These are phyloP conservation scores for Octomys mimax DNA, from an alignment of 2,797 vertebrate species.

Conservation along the genomic window DNA sequence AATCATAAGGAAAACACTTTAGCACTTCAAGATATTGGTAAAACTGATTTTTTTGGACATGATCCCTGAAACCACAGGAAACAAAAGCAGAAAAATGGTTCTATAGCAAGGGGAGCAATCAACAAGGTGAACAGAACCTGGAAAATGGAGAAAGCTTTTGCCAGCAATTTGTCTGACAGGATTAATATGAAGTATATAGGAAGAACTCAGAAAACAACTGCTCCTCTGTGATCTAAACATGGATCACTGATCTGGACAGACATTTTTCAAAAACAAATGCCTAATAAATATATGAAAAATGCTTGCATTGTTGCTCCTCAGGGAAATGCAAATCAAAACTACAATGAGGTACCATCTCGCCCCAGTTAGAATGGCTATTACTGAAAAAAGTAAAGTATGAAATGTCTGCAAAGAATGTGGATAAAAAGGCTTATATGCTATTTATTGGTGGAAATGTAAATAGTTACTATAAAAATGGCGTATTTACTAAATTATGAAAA, in stretches of 20 bases:
- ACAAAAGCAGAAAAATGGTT: background rate
- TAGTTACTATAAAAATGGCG: background rate
- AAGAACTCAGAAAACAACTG: background rate
- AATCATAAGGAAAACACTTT: background rate
- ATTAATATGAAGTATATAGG: background rate
- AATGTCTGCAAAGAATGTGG: background rate
- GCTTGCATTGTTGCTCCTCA: background rate
- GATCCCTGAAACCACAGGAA: background rate
- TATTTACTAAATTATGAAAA: background rate
- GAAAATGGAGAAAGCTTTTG: background rate
- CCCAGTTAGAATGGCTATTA: background rate
- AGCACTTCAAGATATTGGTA: background rate
- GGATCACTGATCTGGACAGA: background rate
- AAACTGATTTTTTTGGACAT: background rate
- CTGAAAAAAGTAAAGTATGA: background rate
- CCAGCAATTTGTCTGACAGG: background rate
- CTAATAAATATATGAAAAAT: background rate
- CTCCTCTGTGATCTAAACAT: background rate
- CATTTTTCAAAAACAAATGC: background rate
- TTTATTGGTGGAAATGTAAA: background rate
- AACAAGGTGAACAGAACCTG: background rate
- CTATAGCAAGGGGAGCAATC: background rate
- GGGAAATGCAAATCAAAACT: background rate
- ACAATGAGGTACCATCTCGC: background rate
- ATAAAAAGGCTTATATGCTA: background rate